phyloP scores from a whole-genome alignment of 2,888 invertebrate genomes.

The Phengaris arion region DNA sequence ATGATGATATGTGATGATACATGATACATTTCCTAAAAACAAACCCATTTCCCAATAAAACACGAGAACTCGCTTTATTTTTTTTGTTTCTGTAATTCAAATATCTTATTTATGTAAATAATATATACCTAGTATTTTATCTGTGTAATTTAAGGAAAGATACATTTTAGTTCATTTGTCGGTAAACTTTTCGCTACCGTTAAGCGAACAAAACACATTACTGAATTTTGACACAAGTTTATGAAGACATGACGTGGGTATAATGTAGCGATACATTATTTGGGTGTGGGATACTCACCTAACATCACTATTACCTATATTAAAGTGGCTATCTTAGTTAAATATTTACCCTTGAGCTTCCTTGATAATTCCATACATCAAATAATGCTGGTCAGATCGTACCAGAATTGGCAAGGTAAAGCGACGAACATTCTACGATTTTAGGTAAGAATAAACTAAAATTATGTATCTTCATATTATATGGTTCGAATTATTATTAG shows the following conservation, averaged over 20 bases:
- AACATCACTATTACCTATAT: conserved; percentile 29
- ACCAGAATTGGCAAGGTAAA: too few relatives aligned
- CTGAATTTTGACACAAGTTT: conserved; percentile 44
- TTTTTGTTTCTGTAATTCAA: too few relatives aligned
- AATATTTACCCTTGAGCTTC: neutral
- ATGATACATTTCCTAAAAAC: too few relatives aligned
- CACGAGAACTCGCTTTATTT: too few relatives aligned
- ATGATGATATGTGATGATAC: too few relatives aligned
- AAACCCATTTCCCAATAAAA: too few relatives aligned
- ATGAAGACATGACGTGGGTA: conserved; percentile 45
- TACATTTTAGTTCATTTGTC: conserved; percentile 26
- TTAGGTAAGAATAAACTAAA: too few relatives aligned
- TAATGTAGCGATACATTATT: conserved; percentile 41
- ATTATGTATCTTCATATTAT: neutral
- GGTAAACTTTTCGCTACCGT: conserved; percentile 31
- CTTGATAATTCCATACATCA: neutral
- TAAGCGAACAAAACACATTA: conserved; percentile 37
- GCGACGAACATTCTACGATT: too few relatives aligned
- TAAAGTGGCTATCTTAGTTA: neutral
- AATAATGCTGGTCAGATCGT: neutral
- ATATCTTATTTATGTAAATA: too few relatives aligned
- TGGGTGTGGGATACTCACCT: conserved; percentile 34
- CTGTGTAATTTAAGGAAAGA: neutral
- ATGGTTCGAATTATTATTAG: too few relatives aligned
- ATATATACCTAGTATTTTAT: too few relatives aligned